Percentiles rank a stretch among this genome's conserved stretches.
phyloP scores from a whole-genome alignment of 1,140 invertebrate genomes.

The Globodera rostochiensis region DNA sequence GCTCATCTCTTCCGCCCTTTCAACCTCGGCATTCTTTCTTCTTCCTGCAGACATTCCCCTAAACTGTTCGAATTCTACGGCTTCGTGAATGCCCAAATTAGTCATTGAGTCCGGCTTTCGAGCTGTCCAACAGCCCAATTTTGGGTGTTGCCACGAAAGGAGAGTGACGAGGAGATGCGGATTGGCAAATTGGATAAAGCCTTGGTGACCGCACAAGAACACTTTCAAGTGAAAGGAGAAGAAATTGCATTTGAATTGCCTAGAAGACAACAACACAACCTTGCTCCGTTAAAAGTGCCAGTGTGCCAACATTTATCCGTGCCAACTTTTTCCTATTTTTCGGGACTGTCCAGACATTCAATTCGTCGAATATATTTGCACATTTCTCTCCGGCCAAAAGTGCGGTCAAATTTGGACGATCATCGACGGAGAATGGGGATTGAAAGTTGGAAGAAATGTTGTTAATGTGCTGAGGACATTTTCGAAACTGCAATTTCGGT shows the following conservation, averaged over 20 bases:
- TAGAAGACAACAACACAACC: constrained; percentile 6
- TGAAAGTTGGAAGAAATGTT: not conserved
- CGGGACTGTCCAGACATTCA: not conserved
- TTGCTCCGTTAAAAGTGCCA: constrained; percentile 38
- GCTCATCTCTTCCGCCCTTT: constrained; percentile 2
- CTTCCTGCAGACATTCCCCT: not conserved
- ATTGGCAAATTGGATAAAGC: constrained; percentile 47
- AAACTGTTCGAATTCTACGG: not conserved
- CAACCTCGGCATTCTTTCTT: not conserved
- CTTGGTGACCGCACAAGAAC: constrained; percentile 40
- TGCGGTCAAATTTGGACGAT: constrained; percentile 25
- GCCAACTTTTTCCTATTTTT: constrained; percentile 35
- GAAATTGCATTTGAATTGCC: constrained; percentile 9
- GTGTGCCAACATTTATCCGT: not conserved
- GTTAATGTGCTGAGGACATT: not conserved
- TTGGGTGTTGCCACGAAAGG: constrained; percentile 45
- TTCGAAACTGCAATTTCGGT: not conserved
- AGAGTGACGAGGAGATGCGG: constrained; percentile 43
- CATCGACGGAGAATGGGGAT: not conserved
- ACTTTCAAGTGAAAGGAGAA: constrained; percentile 30
- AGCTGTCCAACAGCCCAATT: constrained; percentile 42
- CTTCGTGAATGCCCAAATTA: constrained; percentile 33
- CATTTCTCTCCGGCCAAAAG: constrained; percentile 34
- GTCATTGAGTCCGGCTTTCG: constrained; percentile 42
- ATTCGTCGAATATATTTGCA: constrained; percentile 44